Evolutionary conservation across 2,113 vertebrate species (phyloP), one percentile per base, ranked within the genome.

Genomic region (Girardinichthys multiradiatus): DNA sequence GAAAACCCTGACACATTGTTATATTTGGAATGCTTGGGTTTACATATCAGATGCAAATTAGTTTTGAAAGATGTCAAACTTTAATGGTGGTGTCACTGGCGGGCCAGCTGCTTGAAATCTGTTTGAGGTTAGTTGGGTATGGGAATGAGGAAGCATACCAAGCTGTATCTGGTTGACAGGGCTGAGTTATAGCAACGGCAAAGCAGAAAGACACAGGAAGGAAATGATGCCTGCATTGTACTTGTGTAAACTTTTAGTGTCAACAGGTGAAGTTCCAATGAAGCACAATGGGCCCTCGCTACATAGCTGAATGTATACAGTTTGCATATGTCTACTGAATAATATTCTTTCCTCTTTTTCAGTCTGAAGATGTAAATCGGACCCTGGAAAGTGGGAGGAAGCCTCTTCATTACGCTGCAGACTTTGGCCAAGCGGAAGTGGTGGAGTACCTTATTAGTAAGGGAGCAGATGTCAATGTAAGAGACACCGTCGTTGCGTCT

Each of bases 401-500:
- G 86, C 97, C 98, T 77, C 93, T 99, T 86, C 98, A 99, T 87
- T 96, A 96, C 39, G 97, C 97, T 74, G 95, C 95, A 37, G 98
- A 99, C 89, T 97, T 95, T 60, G 98, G 98, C 66, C 97, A 99
- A 48, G 85, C 89, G 42, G 96, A 97, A 68, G 94, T 98, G 70
- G 77, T 98, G 88, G 94, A 96, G 77, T 98, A 95, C 80, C 95
- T 99, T 70, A 92, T 99, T 72, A 95, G 96, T 77, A 96, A 95
- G 93, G 98, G 97, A 92, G 98, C 98, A 58, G 95, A 99, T 79
- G 91, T 99, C 84, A 97, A 99, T 65, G 98, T 99, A 95, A 87
- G 95, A 93, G 77, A 64, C 65, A 27, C 19, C 33, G 24, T 24
- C 51, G 31, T 60, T 15, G 54, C 37, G 27, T 28, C 28, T 48